Evolutionary conservation across 2,797 vertebrate genomes (phyloP), one percentile per base, ranked within the genome.

Genomic region (Threskiornis aethiopicus): DNA sequence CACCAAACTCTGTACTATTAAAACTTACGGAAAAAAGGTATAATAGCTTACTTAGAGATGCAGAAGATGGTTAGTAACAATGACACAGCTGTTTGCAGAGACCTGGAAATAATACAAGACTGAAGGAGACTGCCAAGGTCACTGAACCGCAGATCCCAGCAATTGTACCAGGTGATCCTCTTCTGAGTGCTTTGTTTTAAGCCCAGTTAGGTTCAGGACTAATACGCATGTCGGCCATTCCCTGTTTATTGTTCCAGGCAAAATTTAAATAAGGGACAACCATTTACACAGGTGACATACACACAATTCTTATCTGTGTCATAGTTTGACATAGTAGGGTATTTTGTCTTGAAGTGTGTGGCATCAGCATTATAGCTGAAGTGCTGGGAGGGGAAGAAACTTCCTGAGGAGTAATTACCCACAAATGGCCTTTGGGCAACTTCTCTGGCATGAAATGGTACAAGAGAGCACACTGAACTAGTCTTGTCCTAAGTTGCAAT

Each of bases 101-200:
- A 73, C 57, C 42, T 85, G 87, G 72, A 89, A 93, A 52, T 77
- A 72, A 77, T 33, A 80, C 10, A 59, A 75, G 64, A 73, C 25
- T 69, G 28, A 87, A 75, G 67, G 58, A 80, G 39, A 61, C 26
- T 61, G 77, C 42, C 67, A 59, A 87, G 39, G 71, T 83, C 82
- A 87, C 55, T 67, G 47, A 96, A 64, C 25, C 1, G 3, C 35
- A 64, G 71, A 83, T 62, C 20, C 47, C 52, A 87, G 67, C 28
- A 91, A 41, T 4, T 73, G 47, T 19, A 85, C 69, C 78, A 84
- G 75, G 51, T 84, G 62, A 84, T 55, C 11, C 22, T 79, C n/a
- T 75, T 67, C 88, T 61, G 24, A 88, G 44, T 65, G n/a, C 46
- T 67, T 79, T 87, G 29, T 73, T 91, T 77, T 46, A 77, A 87